Evolutionary conservation across 2,888 invertebrate species (phyloP).

Genomic region (Cacoxenus indagator): DNA sequence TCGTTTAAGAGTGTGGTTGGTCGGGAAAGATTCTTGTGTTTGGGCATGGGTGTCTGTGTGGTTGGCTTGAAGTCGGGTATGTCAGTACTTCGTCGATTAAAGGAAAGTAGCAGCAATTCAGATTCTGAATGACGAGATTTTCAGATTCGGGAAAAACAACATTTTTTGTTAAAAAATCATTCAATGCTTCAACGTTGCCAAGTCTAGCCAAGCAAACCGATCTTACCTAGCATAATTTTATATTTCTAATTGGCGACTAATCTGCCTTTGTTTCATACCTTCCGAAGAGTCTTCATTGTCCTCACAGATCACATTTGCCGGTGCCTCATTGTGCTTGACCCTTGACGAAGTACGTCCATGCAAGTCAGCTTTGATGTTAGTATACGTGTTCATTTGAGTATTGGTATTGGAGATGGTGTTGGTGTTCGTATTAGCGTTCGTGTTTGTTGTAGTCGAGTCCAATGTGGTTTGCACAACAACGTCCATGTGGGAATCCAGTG

Average conservation of each 20-base stretch:
- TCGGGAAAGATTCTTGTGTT: conserved; percentile 43
- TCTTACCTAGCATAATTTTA: conserved; percentile 37
- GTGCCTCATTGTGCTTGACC: neutral
- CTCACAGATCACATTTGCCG: conserved; percentile 50
- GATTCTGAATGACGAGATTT: conserved; percentile 35
- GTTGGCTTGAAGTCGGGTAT: conserved; percentile 21
- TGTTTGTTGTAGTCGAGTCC: conserved; percentile 70
- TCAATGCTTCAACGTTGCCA: neutral
- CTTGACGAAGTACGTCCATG: conserved; percentile 40
- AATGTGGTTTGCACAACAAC: conserved; percentile 80
- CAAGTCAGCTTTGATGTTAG: conserved; percentile 37
- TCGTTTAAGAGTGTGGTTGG: conserved; percentile 40
- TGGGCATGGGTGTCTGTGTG: neutral
- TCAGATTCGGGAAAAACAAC: neutral
- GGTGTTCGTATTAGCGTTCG: conserved; percentile 26
- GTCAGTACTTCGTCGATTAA: conserved; percentile 29
- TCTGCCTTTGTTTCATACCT: conserved; percentile 72
- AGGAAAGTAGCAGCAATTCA: conserved; percentile 47
- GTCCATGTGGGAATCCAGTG: conserved; percentile 91
- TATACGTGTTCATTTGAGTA: neutral
- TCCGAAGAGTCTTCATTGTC: conserved; percentile 69
- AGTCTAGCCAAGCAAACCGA: conserved; percentile 23
- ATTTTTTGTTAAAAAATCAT: neutral
- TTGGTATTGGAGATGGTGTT: conserved; percentile 30
- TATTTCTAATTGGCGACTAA: conserved; percentile 54